Evolutionary conservation across 1,140 invertebrate genomes (phyloP), one percentile per base, ranked within the genome.

Genomic region (Euwallacea similis): DNA sequence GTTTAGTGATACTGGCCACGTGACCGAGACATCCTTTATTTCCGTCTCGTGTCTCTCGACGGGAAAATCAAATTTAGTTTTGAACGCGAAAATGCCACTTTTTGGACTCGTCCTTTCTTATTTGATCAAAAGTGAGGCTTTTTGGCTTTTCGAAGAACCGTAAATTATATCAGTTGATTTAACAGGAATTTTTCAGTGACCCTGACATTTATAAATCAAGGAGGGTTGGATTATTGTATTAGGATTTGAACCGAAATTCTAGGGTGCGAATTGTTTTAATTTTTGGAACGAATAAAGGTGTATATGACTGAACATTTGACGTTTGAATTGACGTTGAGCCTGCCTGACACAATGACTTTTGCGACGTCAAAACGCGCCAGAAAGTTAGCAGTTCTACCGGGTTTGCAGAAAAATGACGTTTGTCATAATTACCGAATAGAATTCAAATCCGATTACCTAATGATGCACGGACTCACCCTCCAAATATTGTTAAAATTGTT

Each of bases 1-100:
- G 66, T 59, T 60, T 68, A 68, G 42, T 56, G 66, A 68, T 68
- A 59, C 55, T 50, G 21, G 66, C 66, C 66, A 60, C 66, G 66
- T 68, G 66, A 66, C 65, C 65, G 50, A 10, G 63, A 33, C 63
- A 66, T 66, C 65, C 61, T 63, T 63, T 63, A 63, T 63, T 50
- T 63, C 33, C 61, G 13, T 47, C 46, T 63, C 61, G 43, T 33
- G 58, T 41, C 54, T 62, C 60, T 42, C 60, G n/a, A 6, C 54
- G 42, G 50, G 42, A 42, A 56, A 66, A 66, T 66, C 42, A 58
- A 66, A 66, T 66, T 58, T 56, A 44, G 11, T 47, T 63, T 63
- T 47, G 9, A 46, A n/a, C 10, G n/a, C 15, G 43, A 63, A 63
- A 66, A 66, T 7, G 65, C 54, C 65, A 58, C 53, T 66, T 65